These are phyloP conservation scores for Melanargia galathea DNA, from an alignment of 2,888 invertebrate genomes.

Conservation along the genomic window DNA sequence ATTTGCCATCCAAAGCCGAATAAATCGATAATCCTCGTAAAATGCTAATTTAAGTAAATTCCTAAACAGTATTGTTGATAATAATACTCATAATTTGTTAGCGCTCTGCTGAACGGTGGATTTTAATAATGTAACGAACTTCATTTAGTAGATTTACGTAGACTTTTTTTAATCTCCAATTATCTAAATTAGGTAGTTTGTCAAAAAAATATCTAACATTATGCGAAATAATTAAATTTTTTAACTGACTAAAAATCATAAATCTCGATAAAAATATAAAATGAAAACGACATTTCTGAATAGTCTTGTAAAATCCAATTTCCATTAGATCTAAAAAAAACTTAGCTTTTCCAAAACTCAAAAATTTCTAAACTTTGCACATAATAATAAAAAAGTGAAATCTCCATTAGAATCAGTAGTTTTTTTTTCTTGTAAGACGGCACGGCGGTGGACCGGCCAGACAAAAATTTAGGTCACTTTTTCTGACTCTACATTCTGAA, in stretches of 20 bases:
- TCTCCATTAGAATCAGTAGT: slow-evolving; percentile 13
- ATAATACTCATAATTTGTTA: neutral
- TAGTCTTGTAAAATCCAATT: too few species aligned
- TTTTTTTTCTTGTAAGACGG: slow-evolving; percentile 2
- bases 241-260: too few species aligned
- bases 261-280: too few species aligned
- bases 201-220: too few species aligned
- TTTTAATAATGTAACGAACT: neutral
- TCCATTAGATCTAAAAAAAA: too few species aligned
- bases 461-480: slow-evolving; percentile 21
- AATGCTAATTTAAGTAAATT: slow-evolving; percentile 8
- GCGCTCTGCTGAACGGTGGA: neutral
- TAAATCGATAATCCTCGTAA: slow-evolving; percentile 2
- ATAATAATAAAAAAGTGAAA: neutral
- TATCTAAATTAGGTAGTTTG: too few species aligned
- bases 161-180: too few species aligned
- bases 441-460: neutral
- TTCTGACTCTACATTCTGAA: slow-evolving; percentile 20
- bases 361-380: too few species aligned
- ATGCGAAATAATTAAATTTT: too few species aligned
- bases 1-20: neutral
- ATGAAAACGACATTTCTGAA: neutral
- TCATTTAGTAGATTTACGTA: neutral
- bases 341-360: too few species aligned
- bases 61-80: neutral